A percentile compares a stretch with the other conserved stretches of the same genome.
phyloP scores from a whole-genome alignment of 2,888 invertebrate genomes.

The Litoditis marina region DNA sequence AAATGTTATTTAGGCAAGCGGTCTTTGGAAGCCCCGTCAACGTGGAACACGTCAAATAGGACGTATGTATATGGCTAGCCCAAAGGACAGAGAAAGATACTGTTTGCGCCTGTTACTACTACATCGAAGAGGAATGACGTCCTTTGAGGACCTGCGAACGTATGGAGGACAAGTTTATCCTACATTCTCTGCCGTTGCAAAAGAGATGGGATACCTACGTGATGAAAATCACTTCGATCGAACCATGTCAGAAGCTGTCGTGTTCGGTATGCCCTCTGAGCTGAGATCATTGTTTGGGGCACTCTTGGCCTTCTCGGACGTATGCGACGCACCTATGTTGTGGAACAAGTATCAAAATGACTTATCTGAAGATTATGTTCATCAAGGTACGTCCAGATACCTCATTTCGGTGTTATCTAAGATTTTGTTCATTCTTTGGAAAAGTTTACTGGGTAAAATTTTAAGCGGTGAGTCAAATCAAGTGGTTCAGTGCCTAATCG shows the following conservation, averaged over 20 bases:
- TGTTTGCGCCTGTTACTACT: slow-evolving; percentile 1
- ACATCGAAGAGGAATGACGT: neutral
- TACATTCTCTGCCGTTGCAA: neutral
- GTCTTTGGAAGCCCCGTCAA: no score
- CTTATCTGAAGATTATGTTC: slow-evolving; percentile 7
- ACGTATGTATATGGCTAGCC: neutral
- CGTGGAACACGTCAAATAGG: no score
- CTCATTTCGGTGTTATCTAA: neutral
- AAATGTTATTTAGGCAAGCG: no score
- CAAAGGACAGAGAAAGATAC: slow-evolving; percentile 1
- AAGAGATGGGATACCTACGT: neutral
- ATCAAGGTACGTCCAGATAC: no score
- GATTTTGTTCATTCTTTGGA: neutral
- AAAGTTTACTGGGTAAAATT: neutral
- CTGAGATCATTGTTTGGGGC: slow-evolving; percentile 15
- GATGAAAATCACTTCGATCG: neutral
- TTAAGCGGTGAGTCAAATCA: no score
- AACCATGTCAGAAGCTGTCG: slow-evolving; percentile 5
- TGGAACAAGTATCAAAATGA: slow-evolving; percentile 11
- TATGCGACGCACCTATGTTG: neutral
- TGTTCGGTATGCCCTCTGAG: slow-evolving; percentile 20
- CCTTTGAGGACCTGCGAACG: neutral
- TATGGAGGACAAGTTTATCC: neutral
- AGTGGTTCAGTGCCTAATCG: no score
- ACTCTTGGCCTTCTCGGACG: slow-evolving; percentile 4